A percentile compares a stretch with the other conserved stretches of the same genome.
These are phyloP conservation scores for Ia io DNA, from an alignment of 2,113 vertebrate species.

Conservation along the genomic window DNA sequence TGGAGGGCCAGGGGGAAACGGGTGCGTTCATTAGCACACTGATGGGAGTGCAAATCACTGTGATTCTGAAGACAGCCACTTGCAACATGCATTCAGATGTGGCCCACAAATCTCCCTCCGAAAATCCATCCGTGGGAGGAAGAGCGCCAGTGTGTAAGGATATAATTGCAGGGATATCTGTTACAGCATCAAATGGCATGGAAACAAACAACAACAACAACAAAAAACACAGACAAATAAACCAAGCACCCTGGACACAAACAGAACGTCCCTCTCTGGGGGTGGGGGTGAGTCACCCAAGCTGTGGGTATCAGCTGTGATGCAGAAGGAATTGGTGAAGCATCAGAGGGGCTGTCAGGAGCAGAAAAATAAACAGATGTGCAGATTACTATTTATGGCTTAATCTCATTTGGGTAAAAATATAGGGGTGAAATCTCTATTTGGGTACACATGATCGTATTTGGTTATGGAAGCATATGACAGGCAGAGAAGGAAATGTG, in stretches of 20 bases:
- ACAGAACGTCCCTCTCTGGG: not conserved
- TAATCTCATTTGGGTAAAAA: not conserved
- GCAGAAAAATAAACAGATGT: not conserved
- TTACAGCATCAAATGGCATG: not conserved
- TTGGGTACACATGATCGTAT: not conserved
- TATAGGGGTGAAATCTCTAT: not conserved
- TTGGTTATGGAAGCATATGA: not conserved
- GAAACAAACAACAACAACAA: not conserved
- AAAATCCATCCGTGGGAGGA: not conserved
- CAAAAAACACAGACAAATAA: not conserved
- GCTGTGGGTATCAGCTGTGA: not conserved
- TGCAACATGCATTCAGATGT: not conserved
- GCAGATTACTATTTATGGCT: not conserved
- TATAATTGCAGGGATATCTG: not conserved
- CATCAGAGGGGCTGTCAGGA: not conserved
- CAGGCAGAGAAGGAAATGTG: rapidly evolving
- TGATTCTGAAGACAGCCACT: not conserved
- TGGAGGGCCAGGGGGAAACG: not conserved
- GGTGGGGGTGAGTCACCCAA: no score
- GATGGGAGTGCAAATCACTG: rapidly evolving
- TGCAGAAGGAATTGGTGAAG: not conserved
- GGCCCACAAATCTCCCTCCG: not conserved
- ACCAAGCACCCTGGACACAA: not conserved
- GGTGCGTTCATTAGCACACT: not conserved
- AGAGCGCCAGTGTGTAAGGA: not conserved